A percentile compares a stretch with the other conserved stretches of the same genome.
These are phyloP conservation scores for Drosophila subpulchrella DNA, from an alignment of 1,140 invertebrate species.

Conservation along the genomic window DNA sequence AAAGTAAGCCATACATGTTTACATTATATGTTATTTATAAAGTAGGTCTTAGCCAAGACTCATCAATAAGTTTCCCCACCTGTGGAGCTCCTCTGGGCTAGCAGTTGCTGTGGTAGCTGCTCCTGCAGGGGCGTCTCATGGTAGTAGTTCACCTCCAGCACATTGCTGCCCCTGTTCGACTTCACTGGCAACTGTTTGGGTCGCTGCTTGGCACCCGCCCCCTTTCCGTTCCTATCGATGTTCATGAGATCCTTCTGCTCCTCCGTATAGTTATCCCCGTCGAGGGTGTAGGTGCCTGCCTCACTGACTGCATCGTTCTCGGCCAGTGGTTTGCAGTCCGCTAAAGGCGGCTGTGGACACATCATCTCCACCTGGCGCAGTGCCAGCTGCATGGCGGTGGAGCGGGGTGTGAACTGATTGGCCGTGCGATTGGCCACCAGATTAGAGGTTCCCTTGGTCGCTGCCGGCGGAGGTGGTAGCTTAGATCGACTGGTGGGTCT, in stretches of 20 bases:
- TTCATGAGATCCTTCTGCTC: slow-evolving; percentile 94
- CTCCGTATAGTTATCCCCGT: slow-evolving; percentile 92
- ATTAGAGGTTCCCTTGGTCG: slow-evolving; percentile 67
- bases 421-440: slow-evolving; percentile 70
- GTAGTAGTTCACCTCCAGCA: slow-evolving; percentile 87
- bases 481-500: slow-evolving; percentile 40
- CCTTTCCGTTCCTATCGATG: slow-evolving; percentile 87
- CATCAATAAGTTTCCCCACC: slow-evolving; percentile 3
- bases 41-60: too few relatives aligned
- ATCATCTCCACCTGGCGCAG: slow-evolving; percentile 76
- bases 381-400: slow-evolving; percentile 80
- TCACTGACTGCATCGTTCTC: slow-evolving; percentile 88
- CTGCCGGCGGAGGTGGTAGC: slow-evolving; percentile 40
- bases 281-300: slow-evolving; percentile 94
- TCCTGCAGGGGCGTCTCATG: slow-evolving; percentile 84
- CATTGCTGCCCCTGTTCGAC: slow-evolving; percentile 84
- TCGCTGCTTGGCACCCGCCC: slow-evolving; percentile 47
- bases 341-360: slow-evolving; percentile 77
- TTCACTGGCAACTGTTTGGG: slow-evolving; percentile 68
- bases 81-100: slow-evolving; percentile 61
- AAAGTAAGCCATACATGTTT: background rate
- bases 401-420: slow-evolving; percentile 75
- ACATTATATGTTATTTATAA: too few relatives aligned
- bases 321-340: slow-evolving; percentile 54
- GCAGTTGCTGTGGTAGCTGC: slow-evolving; percentile 20